A percentile compares a stretch with the other conserved stretches of the same genome.
Conservation (phyloP, 2,888 invertebrate genomes). For the Romanomermis culicivorax region DNA sequence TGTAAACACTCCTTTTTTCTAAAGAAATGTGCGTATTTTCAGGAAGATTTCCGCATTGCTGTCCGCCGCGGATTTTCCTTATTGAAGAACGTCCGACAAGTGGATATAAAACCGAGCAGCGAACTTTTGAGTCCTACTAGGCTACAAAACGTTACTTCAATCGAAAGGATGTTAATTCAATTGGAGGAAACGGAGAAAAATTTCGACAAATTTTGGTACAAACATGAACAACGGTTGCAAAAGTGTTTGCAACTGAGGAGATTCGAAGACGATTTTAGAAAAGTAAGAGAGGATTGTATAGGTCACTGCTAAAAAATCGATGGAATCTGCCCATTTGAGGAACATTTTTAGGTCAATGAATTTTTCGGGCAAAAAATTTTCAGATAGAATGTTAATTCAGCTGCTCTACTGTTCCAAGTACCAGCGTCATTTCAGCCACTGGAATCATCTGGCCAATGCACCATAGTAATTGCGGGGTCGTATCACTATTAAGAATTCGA, state of each 20-base stretch:
- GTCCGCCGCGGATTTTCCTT: slow-evolving; percentile 70
- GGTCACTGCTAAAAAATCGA: no score
- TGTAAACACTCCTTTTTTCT: no score
- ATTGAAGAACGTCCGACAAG: slow-evolving; percentile 39
- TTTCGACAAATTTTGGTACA: slow-evolving; percentile 80
- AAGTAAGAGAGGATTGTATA: slow-evolving; percentile 33
- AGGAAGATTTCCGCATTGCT: slow-evolving; percentile 63
- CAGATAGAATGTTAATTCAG: no score
- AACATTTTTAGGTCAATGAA: no score
- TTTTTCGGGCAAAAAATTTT: no score
- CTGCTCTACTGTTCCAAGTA: no score
- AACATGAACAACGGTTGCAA: slow-evolving; percentile 65
- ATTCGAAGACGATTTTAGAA: slow-evolving; percentile 83
- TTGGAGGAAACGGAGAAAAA: slow-evolving; percentile 78
- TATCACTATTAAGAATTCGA: no score
- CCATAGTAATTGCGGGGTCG: no score
- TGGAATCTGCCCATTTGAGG: no score
- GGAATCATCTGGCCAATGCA: no score
- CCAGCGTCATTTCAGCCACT: no score
- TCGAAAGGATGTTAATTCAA: slow-evolving; percentile 73
- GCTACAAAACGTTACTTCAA: slow-evolving; percentile 56
- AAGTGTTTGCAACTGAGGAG: slow-evolving; percentile 70
- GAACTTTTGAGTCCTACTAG: slow-evolving; percentile 29
- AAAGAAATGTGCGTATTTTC: no score
- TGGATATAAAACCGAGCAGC: slow-evolving; percentile 18